Evolutionary conservation across 1,140 invertebrate species (phyloP).

Genomic region (Batillaria attramentaria): DNA sequence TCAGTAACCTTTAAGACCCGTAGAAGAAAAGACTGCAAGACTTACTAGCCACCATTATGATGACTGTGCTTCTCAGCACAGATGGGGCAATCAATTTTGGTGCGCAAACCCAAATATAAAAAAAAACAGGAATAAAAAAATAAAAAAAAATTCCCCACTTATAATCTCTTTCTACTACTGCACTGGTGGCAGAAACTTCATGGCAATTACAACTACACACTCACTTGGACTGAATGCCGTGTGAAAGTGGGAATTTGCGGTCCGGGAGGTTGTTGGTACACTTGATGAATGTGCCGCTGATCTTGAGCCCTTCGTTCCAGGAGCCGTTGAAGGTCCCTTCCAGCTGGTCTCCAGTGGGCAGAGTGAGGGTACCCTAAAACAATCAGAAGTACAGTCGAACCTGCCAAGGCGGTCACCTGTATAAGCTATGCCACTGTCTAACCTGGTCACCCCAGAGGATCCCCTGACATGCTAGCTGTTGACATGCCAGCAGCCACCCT

Average conservation of each 20-base stretch:
- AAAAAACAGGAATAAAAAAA: not conserved
- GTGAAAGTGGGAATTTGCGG: slow-evolving; percentile 21
- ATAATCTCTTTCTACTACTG: no score
- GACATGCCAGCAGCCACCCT: not conserved
- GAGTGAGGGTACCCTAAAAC: slow-evolving; percentile 79
- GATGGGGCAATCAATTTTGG: not conserved
- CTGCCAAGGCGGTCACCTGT: no score
- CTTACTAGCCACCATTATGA: not conserved
- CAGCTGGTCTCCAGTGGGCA: slow-evolving; percentile 82
- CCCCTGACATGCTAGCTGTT: no score
- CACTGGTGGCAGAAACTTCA: no score
- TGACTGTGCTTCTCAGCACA: not conserved
- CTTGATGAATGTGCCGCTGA: slow-evolving; percentile 80
- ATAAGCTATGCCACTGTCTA: no score
- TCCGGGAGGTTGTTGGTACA: slow-evolving; percentile 23
- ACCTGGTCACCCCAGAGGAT: no score
- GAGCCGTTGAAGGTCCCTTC: slow-evolving; percentile 82
- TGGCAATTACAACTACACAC: no score
- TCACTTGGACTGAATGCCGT: slow-evolving; percentile 47
- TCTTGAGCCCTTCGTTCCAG: slow-evolving; percentile 87
- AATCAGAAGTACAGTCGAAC: no score
- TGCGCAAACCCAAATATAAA: not conserved
- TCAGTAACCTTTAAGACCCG: not conserved
- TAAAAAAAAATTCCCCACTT: no score
- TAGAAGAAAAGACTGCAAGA: not conserved